These are phyloP conservation scores for Phataginus tricuspis DNA, from an alignment of 2,797 vertebrate species.

Conservation along the genomic window DNA sequence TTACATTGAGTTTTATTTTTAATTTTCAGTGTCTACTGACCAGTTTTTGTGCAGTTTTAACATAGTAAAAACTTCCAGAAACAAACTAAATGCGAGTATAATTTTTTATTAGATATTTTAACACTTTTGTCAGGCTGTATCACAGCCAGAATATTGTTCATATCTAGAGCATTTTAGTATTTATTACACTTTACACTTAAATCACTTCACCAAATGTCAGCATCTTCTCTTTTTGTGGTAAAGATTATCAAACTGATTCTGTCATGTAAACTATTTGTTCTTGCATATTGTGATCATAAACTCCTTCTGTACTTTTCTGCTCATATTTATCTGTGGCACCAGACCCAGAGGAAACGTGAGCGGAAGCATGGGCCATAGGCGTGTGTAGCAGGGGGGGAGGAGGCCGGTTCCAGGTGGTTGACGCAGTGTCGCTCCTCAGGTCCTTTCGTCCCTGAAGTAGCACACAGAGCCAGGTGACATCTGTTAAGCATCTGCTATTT, in stretches of 20 bases:
- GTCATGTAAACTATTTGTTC: not conserved
- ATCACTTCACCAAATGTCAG: not conserved
- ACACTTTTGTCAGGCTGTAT: not conserved
- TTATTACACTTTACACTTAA: not conserved
- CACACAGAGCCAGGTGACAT: not conserved
- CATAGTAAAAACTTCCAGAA: not conserved
- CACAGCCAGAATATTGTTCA: not conserved
- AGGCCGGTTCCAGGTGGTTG: not conserved
- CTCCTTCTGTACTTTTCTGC: not conserved
- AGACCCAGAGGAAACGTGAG: not conserved
- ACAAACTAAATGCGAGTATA: not conserved
- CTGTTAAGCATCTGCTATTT: not conserved
- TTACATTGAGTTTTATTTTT: not conserved
- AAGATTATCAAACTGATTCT: not conserved
- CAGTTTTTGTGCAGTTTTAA: not conserved
- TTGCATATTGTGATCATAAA: not conserved
- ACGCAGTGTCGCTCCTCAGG: not conserved
- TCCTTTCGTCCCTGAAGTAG: not conserved
- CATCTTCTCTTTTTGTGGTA: constrained; percentile 15
- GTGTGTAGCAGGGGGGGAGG: too few species aligned
- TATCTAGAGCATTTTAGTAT: not conserved
- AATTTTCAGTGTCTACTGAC: not conserved
- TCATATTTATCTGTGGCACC: not conserved
- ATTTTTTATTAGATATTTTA: not conserved
- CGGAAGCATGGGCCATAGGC: not conserved